Percentiles rank a stretch among this genome's conserved stretches.
phyloP scores from a whole-genome alignment of 2,113 vertebrate genomes.

The Rhagologus leucostigma region DNA sequence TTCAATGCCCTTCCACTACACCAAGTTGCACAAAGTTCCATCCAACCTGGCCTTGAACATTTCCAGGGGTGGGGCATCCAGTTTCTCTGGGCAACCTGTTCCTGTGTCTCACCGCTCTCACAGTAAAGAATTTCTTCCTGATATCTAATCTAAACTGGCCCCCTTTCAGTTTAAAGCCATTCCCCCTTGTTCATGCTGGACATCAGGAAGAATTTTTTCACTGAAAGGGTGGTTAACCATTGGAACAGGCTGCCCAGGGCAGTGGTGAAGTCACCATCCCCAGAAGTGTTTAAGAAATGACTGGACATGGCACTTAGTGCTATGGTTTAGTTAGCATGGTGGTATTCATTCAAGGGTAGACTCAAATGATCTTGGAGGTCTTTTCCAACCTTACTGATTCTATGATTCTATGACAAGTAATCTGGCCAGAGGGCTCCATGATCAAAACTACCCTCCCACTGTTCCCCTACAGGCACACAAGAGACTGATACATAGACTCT shows the following conservation, averaged over 20 bases:
- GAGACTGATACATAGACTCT: background rate
- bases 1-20: background rate
- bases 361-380: background rate
- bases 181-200: background rate
- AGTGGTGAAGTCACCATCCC: background rate
- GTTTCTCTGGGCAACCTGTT: too few species aligned
- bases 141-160: rapidly evolving
- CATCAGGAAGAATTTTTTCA: background rate
- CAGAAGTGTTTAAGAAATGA: background rate
- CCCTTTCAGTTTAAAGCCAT: background rate
- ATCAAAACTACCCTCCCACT: background rate
- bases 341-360: background rate
- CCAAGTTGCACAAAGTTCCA: background rate
- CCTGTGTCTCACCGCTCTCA: background rate
- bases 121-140: background rate
- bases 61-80: background rate
- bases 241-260: background rate
- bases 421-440: background rate
- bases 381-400: background rate
- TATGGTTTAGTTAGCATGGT: background rate
- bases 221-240: background rate
- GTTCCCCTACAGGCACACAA: rapidly evolving
- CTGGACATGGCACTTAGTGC: background rate
- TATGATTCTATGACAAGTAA: background rate
- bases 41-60: background rate